A percentile compares a stretch with the other conserved stretches of the same genome.
phyloP scores from a whole-genome alignment of 2,113 vertebrate genomes.

The Corvus hawaiiensis region DNA sequence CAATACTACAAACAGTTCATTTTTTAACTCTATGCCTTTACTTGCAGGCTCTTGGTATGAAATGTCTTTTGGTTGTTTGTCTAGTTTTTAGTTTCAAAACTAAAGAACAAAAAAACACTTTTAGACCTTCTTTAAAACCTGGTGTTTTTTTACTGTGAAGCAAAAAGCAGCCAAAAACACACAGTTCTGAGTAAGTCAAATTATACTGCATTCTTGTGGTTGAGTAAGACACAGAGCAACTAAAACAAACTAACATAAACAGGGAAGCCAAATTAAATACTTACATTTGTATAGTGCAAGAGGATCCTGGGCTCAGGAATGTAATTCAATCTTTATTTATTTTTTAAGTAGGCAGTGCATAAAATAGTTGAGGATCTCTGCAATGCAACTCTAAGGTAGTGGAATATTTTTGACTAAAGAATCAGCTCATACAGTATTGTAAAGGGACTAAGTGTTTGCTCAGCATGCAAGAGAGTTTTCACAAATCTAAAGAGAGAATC shows the following conservation, averaged over 20 bases:
- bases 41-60: conserved; percentile 18
- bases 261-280: conserved; percentile 66
- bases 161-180: conserved; percentile 54
- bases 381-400: background rate
- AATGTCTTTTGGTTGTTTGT: conserved; percentile 49
- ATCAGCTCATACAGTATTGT: background rate
- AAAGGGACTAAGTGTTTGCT: background rate
- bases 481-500: conserved; percentile 22
- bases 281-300: conserved; percentile 56
- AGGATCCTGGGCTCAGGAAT: conserved; percentile 52
- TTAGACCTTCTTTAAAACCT: conserved; percentile 26
- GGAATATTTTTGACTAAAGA: background rate
- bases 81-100: conserved; percentile 61
- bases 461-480: background rate
- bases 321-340: conserved; percentile 51
- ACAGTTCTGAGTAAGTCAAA: conserved; percentile 52
- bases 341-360: conserved; percentile 43
- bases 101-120: conserved; percentile 58
- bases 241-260: conserved; percentile 65
- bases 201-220: conserved; percentile 60
- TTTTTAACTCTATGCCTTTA: conserved; percentile 18
- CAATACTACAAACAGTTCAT: background rate
- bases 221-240: conserved; percentile 57
- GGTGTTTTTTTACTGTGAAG: background rate
- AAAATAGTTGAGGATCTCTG: conserved; percentile 22